Evolutionary conservation across 2,113 vertebrate species (phyloP), one percentile per base, ranked within the genome.

Genomic region (Dicentrarchus labrax): DNA sequence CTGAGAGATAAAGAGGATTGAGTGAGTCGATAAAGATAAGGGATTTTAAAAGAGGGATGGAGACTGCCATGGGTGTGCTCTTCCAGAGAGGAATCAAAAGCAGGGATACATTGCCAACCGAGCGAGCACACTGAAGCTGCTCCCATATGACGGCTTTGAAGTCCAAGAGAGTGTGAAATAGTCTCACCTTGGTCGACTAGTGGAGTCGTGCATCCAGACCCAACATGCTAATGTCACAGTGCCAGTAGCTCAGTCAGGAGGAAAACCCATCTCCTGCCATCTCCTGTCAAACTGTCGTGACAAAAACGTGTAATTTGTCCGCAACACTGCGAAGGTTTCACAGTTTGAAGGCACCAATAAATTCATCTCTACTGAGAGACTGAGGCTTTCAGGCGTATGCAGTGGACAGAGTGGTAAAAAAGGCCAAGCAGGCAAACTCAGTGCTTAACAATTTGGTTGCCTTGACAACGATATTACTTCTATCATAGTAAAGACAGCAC

Each of bases 121-220:
- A 66, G 62, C 5, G 21, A 57, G 77, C 71, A 62, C 68, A 39
- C 48, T 2, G 1, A 51, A 83, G 39, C 78, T 61, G 30, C 76
- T 79, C 65, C 60, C 73, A 16, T 57, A 30, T 4, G n/a, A 53
- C 6, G 22, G 36, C 82, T 88, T 85, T 80, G 72, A 85, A 75
- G 64, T 69, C 72, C 71, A 80, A 69, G 78, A 19, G 75, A 75
- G 83, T 84, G 82, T 89, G 81, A 90, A 90, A 90, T 80, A 57
- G 57, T 78, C 54, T 87, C 74, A 84, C 80, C 72, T 57, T 57
- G 56, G 61, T 59, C 22, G 24, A 47, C 76, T 47, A 69, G 41
- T 60, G 30, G 15, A 57, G 38, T 5, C 1, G 36, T 2, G 61
- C 70, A 17, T 51, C 48, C 57, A 8, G 11, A 59, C 45, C 62